A percentile compares a stretch with the other conserved stretches of the same genome.
These are phyloP conservation scores for Girardia tigrina DNA, from an alignment of 2,888 invertebrate species.

Conservation along the genomic window DNA sequence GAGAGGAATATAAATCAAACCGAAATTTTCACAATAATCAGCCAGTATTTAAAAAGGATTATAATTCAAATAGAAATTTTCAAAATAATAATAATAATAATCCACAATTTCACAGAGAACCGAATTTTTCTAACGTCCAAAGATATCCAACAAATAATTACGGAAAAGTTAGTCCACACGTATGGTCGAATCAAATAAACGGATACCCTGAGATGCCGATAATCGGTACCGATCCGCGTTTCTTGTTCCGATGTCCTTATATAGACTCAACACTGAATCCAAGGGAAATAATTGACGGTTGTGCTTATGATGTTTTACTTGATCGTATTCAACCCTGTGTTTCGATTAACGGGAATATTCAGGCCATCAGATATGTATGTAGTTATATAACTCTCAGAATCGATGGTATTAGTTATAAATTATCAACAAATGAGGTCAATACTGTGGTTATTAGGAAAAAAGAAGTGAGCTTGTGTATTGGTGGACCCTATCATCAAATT, in stretches of 20 bases:
- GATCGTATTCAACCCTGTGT: constrained; percentile 32
- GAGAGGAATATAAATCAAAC: too few relatives aligned
- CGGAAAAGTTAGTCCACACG: too few relatives aligned
- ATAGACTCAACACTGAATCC: not conserved
- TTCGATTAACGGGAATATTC: not conserved
- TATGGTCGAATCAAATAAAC: constrained; percentile 14
- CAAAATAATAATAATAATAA: too few relatives aligned
- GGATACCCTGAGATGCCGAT: constrained; percentile 27
- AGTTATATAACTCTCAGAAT: not conserved
- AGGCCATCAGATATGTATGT: constrained; percentile 23
- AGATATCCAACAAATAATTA: too few relatives aligned
- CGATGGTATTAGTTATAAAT: not conserved
- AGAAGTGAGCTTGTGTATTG: constrained; percentile 45
- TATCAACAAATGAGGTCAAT: constrained; percentile 19
- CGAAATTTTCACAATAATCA: too few relatives aligned
- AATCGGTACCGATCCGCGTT: constrained; percentile 30
- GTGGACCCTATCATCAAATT: constrained; percentile 68
- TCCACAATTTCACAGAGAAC: too few relatives aligned
- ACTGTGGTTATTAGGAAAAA: constrained; percentile 51
- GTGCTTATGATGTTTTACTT: constrained; percentile 7
- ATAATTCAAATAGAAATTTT: too few relatives aligned
- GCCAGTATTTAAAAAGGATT: too few relatives aligned
- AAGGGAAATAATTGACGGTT: constrained; percentile 7
- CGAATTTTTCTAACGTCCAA: too few relatives aligned
- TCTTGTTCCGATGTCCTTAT: not conserved